Evolutionary conservation across 2,113 vertebrate genomes (phyloP).

Genomic region (Syngnathoides biaculeatus): DNA sequence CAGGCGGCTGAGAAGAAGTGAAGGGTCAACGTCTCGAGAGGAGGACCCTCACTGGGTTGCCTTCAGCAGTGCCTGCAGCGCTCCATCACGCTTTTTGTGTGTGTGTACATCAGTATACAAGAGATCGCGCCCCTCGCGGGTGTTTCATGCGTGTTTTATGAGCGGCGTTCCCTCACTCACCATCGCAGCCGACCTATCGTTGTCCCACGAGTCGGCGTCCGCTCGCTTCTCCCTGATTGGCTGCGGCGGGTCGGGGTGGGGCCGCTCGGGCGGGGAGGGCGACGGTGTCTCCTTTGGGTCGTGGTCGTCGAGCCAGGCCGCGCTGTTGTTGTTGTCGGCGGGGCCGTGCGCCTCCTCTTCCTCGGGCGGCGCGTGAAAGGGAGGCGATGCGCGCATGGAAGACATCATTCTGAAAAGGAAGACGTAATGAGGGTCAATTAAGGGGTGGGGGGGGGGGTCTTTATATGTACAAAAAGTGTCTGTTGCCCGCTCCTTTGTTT

Average conservation of each 20-base stretch:
- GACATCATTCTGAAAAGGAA: conserved; percentile 86
- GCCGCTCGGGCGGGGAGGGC: conserved; percentile 76
- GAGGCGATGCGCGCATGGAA: conserved; percentile 92
- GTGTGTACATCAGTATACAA: conserved; percentile 41
- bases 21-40: conserved; percentile 41
- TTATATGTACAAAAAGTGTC: neutral
- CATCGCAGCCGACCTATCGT: conserved; percentile 79
- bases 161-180: conserved; percentile 67
- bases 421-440: conserved; percentile 13
- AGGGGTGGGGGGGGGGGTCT: neutral
- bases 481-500: too few relatives aligned
- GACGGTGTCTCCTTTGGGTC: conserved; percentile 73
- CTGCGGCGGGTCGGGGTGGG: conserved; percentile 81
- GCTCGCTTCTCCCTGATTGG: conserved; percentile 79
- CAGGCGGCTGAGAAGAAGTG: conserved; percentile 45
- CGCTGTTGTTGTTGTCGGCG: conserved; percentile 78
- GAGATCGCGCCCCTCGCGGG: conserved; percentile 34
- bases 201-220: conserved; percentile 83
- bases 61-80: conserved; percentile 62
- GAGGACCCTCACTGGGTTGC: conserved; percentile 47
- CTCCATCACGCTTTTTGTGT: conserved; percentile 18
- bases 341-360: conserved; percentile 82
- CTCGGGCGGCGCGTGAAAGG: conserved; percentile 82
- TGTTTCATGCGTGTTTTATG: conserved; percentile 53
- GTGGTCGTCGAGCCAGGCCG: conserved; percentile 80